Percentiles rank a stretch among this genome's conserved stretches.
Conservation (phyloP, 2,888 invertebrate species). For the Stenodera caucasica region DNA sequence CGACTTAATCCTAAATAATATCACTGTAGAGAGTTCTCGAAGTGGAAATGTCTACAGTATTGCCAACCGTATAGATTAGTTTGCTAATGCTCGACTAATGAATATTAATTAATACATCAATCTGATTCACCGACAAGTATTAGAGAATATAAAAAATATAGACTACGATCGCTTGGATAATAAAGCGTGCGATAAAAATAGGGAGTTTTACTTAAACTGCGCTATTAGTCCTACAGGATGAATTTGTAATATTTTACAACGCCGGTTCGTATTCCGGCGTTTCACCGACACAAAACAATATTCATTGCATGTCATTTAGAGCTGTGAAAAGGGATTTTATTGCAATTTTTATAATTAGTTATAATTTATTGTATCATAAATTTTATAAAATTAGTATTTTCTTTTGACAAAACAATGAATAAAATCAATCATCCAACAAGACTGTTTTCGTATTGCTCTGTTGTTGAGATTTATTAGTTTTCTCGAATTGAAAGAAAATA, state of each 20-base stretch:
- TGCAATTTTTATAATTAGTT: constrained; percentile 1
- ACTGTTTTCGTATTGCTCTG: not conserved
- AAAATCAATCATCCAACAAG: not conserved
- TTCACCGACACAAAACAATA: not conserved
- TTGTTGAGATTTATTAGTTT: no score
- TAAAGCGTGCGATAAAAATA: not conserved
- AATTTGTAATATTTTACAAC: not conserved
- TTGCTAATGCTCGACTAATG: not conserved
- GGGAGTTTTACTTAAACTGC: not conserved
- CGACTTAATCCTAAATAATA: constrained; percentile 5
- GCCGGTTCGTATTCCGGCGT: not conserved
- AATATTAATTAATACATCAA: constrained; percentile 2
- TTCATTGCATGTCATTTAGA: not conserved
- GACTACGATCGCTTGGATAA: no score
- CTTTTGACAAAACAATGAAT: not conserved
- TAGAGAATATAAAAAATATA: no score
- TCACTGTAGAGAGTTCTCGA: not conserved
- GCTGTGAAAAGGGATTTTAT: not conserved
- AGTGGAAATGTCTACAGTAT: not conserved
- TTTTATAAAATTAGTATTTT: not conserved
- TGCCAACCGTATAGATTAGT: not conserved
- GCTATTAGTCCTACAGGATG: not conserved
- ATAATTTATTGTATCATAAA: not conserved
- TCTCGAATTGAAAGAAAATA: not conserved
- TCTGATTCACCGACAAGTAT: not conserved